These are phyloP conservation scores for Macrosteles quadrilineatus DNA, from an alignment of 1,140 invertebrate species.

Conservation along the genomic window DNA sequence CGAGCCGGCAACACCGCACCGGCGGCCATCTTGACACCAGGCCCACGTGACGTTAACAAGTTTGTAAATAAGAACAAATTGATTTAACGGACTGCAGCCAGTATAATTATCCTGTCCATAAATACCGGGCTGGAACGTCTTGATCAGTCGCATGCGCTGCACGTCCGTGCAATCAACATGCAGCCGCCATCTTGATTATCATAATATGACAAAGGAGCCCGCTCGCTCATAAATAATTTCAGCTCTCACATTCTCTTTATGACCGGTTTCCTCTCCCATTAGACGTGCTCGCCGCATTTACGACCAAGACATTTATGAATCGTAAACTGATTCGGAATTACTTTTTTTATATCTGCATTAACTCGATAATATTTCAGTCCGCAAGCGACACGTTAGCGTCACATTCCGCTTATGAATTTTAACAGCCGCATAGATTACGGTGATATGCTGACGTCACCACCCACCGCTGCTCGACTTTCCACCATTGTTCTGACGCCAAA, in stretches of 20 bases:
- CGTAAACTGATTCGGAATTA: constrained; percentile 3
- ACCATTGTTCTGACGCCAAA: constrained; percentile 6
- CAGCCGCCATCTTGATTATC: constrained; percentile 14
- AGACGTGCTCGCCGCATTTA: constrained; percentile 10
- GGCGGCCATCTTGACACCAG: neutral
- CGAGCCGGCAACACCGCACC: no score
- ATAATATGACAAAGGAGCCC: constrained; percentile 16
- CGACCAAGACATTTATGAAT: constrained; percentile 2
- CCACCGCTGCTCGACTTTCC: neutral
- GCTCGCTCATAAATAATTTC: constrained; percentile 9
- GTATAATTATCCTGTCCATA: neutral
- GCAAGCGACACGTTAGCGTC: constrained; percentile 5
- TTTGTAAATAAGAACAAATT: constrained; percentile 5
- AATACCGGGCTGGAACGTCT: neutral
- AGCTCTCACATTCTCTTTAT: constrained; percentile 8
- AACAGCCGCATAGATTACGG: constrained; percentile 11
- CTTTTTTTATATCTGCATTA: constrained; percentile 9
- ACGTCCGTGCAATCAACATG: constrained; percentile 3
- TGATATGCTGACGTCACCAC: neutral
- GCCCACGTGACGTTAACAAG: neutral
- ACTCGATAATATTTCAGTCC: neutral
- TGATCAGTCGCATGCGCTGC: neutral
- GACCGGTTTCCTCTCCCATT: constrained; percentile 9
- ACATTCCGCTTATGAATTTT: constrained; percentile 13
- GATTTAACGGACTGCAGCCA: neutral